Evolutionary conservation across 2,888 invertebrate species (phyloP).

Genomic region (Baronia brevicornis): DNA sequence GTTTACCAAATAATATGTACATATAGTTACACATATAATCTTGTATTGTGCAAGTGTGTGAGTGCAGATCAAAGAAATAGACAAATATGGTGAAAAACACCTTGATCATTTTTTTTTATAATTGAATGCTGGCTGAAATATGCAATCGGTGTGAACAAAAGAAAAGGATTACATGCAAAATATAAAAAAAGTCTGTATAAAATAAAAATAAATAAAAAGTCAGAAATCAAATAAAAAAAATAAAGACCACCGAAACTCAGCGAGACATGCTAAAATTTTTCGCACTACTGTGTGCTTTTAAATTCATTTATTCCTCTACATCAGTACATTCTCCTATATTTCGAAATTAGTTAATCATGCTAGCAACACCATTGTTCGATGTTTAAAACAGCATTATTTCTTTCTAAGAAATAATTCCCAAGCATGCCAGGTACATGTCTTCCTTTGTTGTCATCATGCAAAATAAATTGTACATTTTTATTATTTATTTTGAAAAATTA

Average conservation of each 20-base stretch:
- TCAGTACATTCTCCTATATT: conserved; percentile 51
- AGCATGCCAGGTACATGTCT: conserved; percentile 51
- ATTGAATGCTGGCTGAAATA: conserved; percentile 20
- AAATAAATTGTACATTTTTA: conserved; percentile 25
- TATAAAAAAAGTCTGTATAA: conserved; percentile 29
- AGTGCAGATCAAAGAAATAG: not conserved
- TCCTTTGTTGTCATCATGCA: conserved; percentile 50
- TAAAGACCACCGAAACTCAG: conserved; percentile 55
- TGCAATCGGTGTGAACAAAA: conserved; percentile 20
- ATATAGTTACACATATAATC: conserved; percentile 1
- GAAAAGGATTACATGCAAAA: conserved; percentile 51
- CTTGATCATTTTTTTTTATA: conserved; percentile 16
- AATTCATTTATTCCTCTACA: conserved; percentile 42
- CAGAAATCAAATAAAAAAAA: conserved; percentile 33
- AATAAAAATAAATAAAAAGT: conserved; percentile 33
- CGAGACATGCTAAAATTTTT: conserved; percentile 65
- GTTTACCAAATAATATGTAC: conserved; percentile 4
- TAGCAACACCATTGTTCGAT: conserved; percentile 48
- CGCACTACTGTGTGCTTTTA: conserved; percentile 72
- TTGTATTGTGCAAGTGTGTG: conserved; percentile 6
- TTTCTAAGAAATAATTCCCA: conserved; percentile 29
- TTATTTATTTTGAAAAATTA: conserved; percentile 15
- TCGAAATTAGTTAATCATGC: conserved; percentile 64
- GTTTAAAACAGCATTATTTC: conserved; percentile 35
- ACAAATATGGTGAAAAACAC: conserved; percentile 18